Conservation (phyloP, 2,113 vertebrate genomes). For the Damaliscus lunatus region DNA sequence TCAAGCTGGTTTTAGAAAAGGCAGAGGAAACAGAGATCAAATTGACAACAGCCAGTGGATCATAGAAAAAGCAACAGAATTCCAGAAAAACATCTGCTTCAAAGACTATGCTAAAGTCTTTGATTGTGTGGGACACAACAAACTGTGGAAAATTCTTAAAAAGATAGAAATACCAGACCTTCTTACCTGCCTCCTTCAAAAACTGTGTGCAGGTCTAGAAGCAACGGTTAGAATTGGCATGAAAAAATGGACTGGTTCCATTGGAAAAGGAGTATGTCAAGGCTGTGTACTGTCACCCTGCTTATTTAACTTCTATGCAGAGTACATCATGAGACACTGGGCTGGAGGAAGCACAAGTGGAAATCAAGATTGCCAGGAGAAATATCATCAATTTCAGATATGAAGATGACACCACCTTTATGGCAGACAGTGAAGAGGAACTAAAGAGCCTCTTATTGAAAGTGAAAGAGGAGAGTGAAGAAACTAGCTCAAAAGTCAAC, state of each 20-base stretch:
- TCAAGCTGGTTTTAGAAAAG: not conserved
- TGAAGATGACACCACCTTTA: not conserved
- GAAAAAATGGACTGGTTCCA: not conserved
- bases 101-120: not conserved
- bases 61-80: not conserved
- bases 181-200: not conserved
- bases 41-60: not conserved
- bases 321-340: not conserved
- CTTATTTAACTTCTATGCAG: not conserved
- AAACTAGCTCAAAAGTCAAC: not conserved
- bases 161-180: not conserved
- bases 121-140: not conserved
- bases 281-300: not conserved
- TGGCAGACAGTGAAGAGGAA: not conserved
- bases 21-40: not conserved
- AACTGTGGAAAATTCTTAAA: not conserved
- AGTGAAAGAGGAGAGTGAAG: not conserved
- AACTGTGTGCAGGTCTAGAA: not conserved
- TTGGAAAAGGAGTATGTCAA: not conserved
- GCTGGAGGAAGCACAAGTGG: not conserved
- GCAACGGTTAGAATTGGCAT: not conserved
- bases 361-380: not conserved
- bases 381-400: not conserved
- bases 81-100: not conserved
- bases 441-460: not conserved